Evolutionary conservation across 2,888 invertebrate species (phyloP).

Genomic region (Leucania comma): DNA sequence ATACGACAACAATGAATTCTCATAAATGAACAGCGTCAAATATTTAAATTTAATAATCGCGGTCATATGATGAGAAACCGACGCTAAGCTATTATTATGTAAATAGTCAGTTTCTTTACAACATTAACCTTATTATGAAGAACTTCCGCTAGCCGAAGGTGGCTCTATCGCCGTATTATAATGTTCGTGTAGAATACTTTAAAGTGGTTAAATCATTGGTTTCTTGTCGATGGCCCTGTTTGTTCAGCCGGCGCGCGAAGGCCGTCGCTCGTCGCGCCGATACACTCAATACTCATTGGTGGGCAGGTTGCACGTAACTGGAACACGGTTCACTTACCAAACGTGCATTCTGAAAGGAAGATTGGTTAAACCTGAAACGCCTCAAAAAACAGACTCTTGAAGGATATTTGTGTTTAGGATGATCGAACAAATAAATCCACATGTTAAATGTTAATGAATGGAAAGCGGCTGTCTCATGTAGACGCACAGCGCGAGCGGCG

Average conservation of each 20-base stretch:
- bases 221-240: conserved; percentile 43
- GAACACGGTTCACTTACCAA: neutral
- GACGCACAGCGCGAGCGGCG: neutral
- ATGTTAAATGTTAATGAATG: neutral
- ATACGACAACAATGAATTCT: conserved; percentile 51
- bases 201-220: conserved; percentile 32
- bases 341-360: neutral
- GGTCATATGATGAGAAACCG: conserved; percentile 55
- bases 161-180: neutral
- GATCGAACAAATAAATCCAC: too few species aligned
- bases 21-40: conserved; percentile 25
- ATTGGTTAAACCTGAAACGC: conserved; percentile 7
- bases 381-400: neutral
- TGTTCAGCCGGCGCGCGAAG: conserved; percentile 61
- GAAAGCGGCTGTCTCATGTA: neutral
- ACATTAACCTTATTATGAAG: conserved; percentile 56
- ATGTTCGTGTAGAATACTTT: conserved; percentile 11
- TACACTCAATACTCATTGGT: conserved; percentile 3
- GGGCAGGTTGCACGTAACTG: conserved; percentile 11
- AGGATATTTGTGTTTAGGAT: neutral
- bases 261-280: conserved; percentile 38
- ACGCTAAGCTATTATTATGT: conserved; percentile 57
- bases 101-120: conserved; percentile 52
- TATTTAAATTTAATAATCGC: conserved; percentile 33
- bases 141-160: conserved; percentile 50